phyloP scores from a whole-genome alignment of 35 echinoderm and acorn worm genomes.

The Acanthaster planci region DNA sequence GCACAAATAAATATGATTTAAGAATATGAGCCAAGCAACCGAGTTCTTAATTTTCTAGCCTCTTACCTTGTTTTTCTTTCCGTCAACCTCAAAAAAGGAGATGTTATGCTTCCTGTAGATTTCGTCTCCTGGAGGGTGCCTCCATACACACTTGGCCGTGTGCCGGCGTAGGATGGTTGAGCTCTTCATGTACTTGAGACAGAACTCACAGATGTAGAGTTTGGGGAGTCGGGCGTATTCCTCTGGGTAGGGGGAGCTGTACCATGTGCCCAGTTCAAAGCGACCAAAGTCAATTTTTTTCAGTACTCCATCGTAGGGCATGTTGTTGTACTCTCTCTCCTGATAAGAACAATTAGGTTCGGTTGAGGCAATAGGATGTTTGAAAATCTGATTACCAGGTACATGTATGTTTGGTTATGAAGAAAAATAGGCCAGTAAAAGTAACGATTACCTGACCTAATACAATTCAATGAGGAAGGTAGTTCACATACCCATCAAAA shows the following conservation, averaged over 20 bases:
- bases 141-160: conserved; percentile 93
- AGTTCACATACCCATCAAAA: too few species aligned
- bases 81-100: conserved; percentile 98
- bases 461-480: too few species aligned
- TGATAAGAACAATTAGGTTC: conserved; percentile 26
- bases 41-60: neutral
- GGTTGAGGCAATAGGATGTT: neutral
- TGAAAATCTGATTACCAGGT: neutral
- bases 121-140: conserved; percentile 94
- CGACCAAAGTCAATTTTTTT: conserved; percentile 96
- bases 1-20: too few species aligned
- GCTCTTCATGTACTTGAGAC: conserved; percentile 95
- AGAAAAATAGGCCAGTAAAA: neutral
- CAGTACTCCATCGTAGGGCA: conserved; percentile 57
- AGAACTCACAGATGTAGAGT: conserved; percentile 97
- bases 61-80: conserved; percentile 96
- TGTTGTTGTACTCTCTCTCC: conserved; percentile 72
- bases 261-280: conserved; percentile 97
- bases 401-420: neutral
- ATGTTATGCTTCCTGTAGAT: conserved; percentile 89
- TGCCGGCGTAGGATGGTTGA: conserved; percentile 89
- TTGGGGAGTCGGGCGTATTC: conserved; percentile 89
- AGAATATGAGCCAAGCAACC: neutral
- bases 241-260: conserved; percentile 91
- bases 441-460: too few species aligned